Evolutionary conservation across 2,888 invertebrate genomes (phyloP), one percentile per base, ranked within the genome.

Genomic region (Bursaphelenchus okinawaensis): DNA sequence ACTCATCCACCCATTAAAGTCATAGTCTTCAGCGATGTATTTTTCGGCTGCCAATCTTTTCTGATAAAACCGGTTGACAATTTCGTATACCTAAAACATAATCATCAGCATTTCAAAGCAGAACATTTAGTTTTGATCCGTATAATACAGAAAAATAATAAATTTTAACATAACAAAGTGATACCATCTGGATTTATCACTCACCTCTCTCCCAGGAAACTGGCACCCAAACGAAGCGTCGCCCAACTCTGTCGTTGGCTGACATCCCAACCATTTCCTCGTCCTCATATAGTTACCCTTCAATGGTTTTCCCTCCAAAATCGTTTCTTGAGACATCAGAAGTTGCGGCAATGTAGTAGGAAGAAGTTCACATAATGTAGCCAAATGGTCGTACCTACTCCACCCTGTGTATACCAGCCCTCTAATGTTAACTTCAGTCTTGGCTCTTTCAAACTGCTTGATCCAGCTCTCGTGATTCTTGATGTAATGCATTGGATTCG

Each of bases 391-490:
- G 75, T 84, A 85, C 66, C 85, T 70, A n/a, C 76, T 76, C 77
- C 75, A 76, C n/a, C 55, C 62, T 16, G 26, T 55, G 59, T 40
- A 40, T 12, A 62, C 26, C 62, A 62, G 28, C 1, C 62, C 62
- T 54, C 62, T 16, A 9, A 62, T 62, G n/a, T 80, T 74, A 52
- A 80, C 79, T 55, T 80, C 78, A 58, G 65, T 65, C 62, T 81
- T 79, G 12, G 69, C 73, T 57, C 71, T 57, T n/a, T 80, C 73
- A 50, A 85, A 73, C 8, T 83, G 80, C 8, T 73, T 66, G 19
- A 83, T 69, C 86, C 86, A 86, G 6, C 81, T 75, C 52, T 83
- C 75, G 66, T 86, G 85, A 77, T 86, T 86, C 58, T 83, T 82
- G 20, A 85, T 69, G 71, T 86, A 86, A 68, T 85, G 84, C 51